Evolutionary conservation across 2,888 invertebrate genomes (phyloP).

Genomic region (Copidosoma aretas): DNA sequence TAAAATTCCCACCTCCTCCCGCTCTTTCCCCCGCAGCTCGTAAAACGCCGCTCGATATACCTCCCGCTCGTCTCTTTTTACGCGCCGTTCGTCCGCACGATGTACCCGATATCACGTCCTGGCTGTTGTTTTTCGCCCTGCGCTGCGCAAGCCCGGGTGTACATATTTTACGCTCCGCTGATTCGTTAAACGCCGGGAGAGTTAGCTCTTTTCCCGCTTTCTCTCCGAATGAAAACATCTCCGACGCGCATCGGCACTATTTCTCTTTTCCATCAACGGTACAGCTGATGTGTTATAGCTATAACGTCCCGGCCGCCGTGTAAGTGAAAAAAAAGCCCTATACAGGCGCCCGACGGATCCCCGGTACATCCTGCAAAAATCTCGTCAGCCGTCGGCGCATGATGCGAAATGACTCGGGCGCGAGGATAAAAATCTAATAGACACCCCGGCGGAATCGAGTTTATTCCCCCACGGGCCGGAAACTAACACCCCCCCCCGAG

Average conservation of each 20-base stretch:
- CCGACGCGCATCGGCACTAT: not conserved
- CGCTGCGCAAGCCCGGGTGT: not conserved
- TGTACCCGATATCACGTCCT: not conserved
- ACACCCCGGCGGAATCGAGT: slow-evolving; percentile 56
- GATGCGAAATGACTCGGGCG: slow-evolving; percentile 32
- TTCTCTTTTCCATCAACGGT: too few species aligned
- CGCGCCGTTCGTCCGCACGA: not conserved
- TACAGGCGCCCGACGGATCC: too few species aligned
- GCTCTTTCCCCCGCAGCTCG: not conserved
- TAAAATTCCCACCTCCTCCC: not conserved
- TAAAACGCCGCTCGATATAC: not conserved
- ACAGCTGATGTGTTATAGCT: too few species aligned
- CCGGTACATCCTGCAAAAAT: slow-evolving; percentile 26
- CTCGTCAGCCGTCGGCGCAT: slow-evolving; percentile 17
- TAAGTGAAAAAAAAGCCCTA: not conserved
- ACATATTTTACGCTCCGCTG: slow-evolving; percentile 46
- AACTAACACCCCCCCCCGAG: slow-evolving; percentile 49
- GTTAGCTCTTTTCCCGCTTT: not conserved
- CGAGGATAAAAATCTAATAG: slow-evolving; percentile 60
- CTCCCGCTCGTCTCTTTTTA: not conserved
- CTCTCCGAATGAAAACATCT: not conserved
- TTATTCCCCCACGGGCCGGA: slow-evolving; percentile 49
- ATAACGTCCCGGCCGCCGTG: too few species aligned
- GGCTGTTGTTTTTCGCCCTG: slow-evolving; percentile 4
- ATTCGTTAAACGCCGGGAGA: slow-evolving; percentile 46